Conservation (phyloP, 2,113 vertebrate genomes). For the Rattus norvegicus region DNA sequence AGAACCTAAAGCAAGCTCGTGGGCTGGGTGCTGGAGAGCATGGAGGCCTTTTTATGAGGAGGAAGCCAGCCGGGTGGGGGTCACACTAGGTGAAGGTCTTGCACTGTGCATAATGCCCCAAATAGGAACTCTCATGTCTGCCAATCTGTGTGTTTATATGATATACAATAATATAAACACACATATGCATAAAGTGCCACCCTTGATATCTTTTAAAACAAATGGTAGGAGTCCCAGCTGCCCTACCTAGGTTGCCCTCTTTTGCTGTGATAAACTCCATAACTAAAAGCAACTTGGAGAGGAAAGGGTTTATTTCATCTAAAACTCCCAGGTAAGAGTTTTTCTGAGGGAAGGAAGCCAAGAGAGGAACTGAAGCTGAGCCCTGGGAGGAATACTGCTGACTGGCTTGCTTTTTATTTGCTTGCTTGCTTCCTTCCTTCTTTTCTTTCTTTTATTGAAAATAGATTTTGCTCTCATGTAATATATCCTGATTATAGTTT, state of each 20-base stretch:
- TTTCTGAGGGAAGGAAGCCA: neutral
- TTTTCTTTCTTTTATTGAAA: neutral
- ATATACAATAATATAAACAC: neutral
- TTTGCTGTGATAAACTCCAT: neutral
- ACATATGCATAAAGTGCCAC: neutral
- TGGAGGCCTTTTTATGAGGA: no score
- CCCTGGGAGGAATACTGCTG: neutral
- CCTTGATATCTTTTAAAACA: neutral
- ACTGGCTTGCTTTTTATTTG: neutral
- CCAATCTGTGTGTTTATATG: neutral
- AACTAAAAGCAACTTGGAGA: neutral
- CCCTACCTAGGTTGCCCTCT: neutral
- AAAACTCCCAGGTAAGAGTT: neutral
- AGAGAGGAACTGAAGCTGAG: neutral
- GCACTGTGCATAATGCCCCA: neutral
- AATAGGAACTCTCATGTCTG: neutral
- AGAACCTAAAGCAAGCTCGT: rapidly evolving
- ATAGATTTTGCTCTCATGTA: neutral
- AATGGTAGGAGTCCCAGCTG: neutral
- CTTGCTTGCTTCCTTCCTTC: neutral
- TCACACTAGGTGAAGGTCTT: neutral
- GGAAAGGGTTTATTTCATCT: neutral
- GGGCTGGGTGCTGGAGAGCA: neutral
- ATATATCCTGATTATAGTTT: neutral
- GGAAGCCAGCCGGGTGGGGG: neutral